phyloP scores from a whole-genome alignment of 2,113 vertebrate species.

The Thermophis baileyi region DNA sequence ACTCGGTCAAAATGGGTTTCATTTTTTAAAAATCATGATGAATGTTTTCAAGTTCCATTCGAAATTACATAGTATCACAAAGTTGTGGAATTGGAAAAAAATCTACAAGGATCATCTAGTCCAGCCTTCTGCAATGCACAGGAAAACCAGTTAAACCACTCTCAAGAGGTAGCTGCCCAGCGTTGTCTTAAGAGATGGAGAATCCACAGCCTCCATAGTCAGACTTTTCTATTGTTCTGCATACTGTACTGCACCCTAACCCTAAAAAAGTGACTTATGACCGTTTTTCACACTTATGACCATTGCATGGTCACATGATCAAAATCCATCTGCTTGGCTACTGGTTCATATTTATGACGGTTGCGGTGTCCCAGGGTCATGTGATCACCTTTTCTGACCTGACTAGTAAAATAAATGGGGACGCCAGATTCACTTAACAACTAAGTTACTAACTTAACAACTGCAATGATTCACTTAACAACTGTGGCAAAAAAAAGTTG shows the following conservation, averaged over 20 bases:
- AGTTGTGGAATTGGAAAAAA: background rate
- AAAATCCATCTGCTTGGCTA: no score
- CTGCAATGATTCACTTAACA: no score
- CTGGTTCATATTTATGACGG: no score
- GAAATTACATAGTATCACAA: background rate
- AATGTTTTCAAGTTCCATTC: background rate
- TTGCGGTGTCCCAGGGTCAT: no score
- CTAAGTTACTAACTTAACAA: no score
- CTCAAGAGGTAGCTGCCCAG: background rate
- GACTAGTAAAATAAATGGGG: no score
- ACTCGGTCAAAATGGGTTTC: background rate
- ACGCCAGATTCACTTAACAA: no score
- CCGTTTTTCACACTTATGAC: no score
- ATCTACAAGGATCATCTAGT: background rate
- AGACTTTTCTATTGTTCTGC: background rate
- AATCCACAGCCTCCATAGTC: background rate
- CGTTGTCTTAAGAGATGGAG: background rate
- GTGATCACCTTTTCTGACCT: no score
- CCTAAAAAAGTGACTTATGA: no score
- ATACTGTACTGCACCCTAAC: background rate
- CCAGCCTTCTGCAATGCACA: background rate
- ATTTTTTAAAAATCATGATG: background rate
- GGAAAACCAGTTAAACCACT: background rate
- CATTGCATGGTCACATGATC: no score
- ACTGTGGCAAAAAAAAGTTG: no score